Conservation (phyloP, 1,140 invertebrate genomes). For the Grapholita molesta region DNA sequence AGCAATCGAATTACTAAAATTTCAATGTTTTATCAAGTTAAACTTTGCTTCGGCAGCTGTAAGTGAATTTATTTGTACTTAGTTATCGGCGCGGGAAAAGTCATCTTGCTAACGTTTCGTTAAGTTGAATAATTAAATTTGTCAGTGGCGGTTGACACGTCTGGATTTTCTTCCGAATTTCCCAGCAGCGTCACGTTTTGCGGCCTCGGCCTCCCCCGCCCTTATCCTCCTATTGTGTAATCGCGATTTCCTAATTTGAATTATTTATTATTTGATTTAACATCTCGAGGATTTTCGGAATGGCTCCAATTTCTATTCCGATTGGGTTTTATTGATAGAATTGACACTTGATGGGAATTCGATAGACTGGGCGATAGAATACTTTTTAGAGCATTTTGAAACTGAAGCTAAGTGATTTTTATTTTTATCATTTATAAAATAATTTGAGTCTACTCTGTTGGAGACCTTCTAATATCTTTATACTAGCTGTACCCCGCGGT, state of each 20-base stretch:
- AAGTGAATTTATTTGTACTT: slow-evolving; percentile 77
- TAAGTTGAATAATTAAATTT: slow-evolving; percentile 78
- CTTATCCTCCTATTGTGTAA: slow-evolving; percentile 58
- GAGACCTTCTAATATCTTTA: no score
- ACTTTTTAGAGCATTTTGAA: not conserved
- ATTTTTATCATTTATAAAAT: not conserved
- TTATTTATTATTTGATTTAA: slow-evolving; percentile 75
- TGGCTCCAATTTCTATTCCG: slow-evolving; percentile 25
- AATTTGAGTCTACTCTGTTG: no score
- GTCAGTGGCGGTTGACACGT: slow-evolving; percentile 70
- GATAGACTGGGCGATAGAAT: not conserved
- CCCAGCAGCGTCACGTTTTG: slow-evolving; percentile 60
- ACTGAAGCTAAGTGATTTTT: not conserved
- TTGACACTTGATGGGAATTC: not conserved
- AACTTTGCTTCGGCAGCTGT: slow-evolving; percentile 71
- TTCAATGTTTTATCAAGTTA: slow-evolving; percentile 77
- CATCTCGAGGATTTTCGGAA: slow-evolving; percentile 37
- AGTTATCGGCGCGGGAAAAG: slow-evolving; percentile 72
- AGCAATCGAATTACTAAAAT: slow-evolving; percentile 71
- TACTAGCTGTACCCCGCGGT: no score
- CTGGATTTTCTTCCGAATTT: slow-evolving; percentile 69
- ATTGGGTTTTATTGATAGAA: slow-evolving; percentile 27
- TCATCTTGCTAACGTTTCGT: slow-evolving; percentile 75
- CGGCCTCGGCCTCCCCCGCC: slow-evolving; percentile 28
- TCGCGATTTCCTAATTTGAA: slow-evolving; percentile 71